A percentile compares a stretch with the other conserved stretches of the same genome.
phyloP scores from a whole-genome alignment of 2,888 invertebrate genomes.

The Automeris io region DNA sequence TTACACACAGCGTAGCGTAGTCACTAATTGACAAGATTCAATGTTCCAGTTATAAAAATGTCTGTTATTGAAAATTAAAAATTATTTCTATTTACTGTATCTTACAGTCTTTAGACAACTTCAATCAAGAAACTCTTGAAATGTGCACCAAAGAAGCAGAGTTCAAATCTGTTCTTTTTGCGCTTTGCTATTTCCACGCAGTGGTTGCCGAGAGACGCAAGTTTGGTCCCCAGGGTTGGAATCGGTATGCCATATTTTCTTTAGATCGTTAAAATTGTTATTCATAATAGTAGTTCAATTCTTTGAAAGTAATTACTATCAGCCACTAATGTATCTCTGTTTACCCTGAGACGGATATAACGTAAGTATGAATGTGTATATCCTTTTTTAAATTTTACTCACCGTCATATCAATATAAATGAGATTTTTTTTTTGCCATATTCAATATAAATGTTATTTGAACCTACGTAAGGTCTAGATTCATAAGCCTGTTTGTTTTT shows the following conservation, averaged over 20 bases:
- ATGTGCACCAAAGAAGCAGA: slow-evolving; percentile 95
- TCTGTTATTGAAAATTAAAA: background rate
- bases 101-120: slow-evolving; percentile 87
- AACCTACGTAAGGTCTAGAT: too few species aligned
- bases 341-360: too few species aligned
- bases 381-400: too few species aligned
- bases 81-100: too few species aligned
- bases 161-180: slow-evolving; percentile 92
- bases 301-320: background rate
- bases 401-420: too few species aligned
- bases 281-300: background rate
- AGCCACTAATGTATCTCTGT: too few species aligned
- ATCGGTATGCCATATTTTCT: slow-evolving; percentile 62
- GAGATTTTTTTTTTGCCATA: too few species aligned
- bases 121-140: slow-evolving; percentile 93
- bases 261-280: background rate
- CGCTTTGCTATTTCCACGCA: slow-evolving; percentile 96
- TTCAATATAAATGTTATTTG: too few species aligned
- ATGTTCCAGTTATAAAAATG: background rate
- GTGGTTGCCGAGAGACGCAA: slow-evolving; percentile 94
- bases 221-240: slow-evolving; percentile 97
- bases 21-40: too few species aligned
- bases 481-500: too few species aligned
- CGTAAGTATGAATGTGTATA: too few species aligned
- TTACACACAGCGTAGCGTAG: too few species aligned